Evolutionary conservation across 1,140 invertebrate genomes (phyloP), one percentile per base, ranked within the genome.

Genomic region (Drosophila parabipectinata): DNA sequence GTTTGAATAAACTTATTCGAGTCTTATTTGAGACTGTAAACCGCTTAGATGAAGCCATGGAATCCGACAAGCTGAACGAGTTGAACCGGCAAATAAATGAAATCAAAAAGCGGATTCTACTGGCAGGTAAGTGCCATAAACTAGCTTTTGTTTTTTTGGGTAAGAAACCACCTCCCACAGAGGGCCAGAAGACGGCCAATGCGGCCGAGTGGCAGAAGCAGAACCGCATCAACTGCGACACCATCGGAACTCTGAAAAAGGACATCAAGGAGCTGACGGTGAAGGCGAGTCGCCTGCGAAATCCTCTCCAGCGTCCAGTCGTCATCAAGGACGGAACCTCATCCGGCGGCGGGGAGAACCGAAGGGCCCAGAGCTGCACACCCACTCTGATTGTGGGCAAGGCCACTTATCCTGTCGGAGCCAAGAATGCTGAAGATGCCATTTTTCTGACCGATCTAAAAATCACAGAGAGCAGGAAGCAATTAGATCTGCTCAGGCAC

Each of bases 131-230:
- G 84, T 83, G 8, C 21, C 21, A 2, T 0, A 21, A 32, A 6
- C 8, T 10, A 34, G 5, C 0, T 10, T 24, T 7, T 24, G 9
- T 28, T 18, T 50, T 50, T 26, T 18, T 34, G 10, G 6, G 24
- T 18, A 14, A 50, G 6, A 28, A 2, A 14, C 18, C 14, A 39
- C 10, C 24, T 52, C 61, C 80, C 92, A 2, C 72, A 97, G 96
- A 97, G 94, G 96, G 96, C 9, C 96, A 96, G 92, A 94, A 96
- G 73, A 97, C 96, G 81, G 96, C 96, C 0, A 93, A 95, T 72
- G 96, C 95, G 68, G 96, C 96, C 91, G 96, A 96, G 90, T 95
- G 95, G 79, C 95, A 96, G 80, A 93, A 94, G 6, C 95, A 95
- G 84, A 95, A 94, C 77, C 94, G 94, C 73, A 94, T 94, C 62